Evolutionary conservation across 1,140 invertebrate species (phyloP), one percentile per base, ranked within the genome.

Genomic region (Zaprionus gabonicus): DNA sequence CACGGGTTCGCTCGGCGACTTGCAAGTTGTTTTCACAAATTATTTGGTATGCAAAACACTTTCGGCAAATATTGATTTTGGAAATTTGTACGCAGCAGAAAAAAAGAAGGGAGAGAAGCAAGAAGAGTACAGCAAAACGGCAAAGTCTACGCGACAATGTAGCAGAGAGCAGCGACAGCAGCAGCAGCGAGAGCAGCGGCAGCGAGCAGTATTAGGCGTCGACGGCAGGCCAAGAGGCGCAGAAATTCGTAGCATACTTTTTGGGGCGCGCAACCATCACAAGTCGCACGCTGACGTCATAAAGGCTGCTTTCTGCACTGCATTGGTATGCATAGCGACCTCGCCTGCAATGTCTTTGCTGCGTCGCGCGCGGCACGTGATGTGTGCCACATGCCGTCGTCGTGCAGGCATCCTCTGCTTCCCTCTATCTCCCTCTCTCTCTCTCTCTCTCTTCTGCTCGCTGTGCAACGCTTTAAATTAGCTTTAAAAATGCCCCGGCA

Each of bases 31-130:
- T 84, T 90, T 83, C 76, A 59, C 76, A 90, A 90, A 90, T 90
- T 90, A 90, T 90, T 90, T 90, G 85, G 85, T 90, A 90, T 90
- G 85, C 85, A 90, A 90, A 90, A 90, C 85, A 90, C 85, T 90
- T 90, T 90, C 85, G 81, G 85, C 81, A 90, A 90, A 90, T 90
- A 90, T 90, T 90, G 85, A 88, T 88, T 88, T 90, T 90, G 85
- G 73, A 90, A 90, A 90, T 90, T 90, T 90, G 85, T 90, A 81
- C 74, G 76, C 76, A 81, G 81, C 71, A 69, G 53, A 60, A 78
- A 31, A 31, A 75, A 71, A 60, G 49, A 23, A 62, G 58, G 44
- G 25, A 55, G 25, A 69, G 41, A 58, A 38, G 28, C 12, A 34
- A 27, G 15, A 44, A 38, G 70, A 59, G 53, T 58, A 71, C 67